phyloP scores from a whole-genome alignment of 2,113 vertebrate genomes.

The Neodon shergylaensis region DNA sequence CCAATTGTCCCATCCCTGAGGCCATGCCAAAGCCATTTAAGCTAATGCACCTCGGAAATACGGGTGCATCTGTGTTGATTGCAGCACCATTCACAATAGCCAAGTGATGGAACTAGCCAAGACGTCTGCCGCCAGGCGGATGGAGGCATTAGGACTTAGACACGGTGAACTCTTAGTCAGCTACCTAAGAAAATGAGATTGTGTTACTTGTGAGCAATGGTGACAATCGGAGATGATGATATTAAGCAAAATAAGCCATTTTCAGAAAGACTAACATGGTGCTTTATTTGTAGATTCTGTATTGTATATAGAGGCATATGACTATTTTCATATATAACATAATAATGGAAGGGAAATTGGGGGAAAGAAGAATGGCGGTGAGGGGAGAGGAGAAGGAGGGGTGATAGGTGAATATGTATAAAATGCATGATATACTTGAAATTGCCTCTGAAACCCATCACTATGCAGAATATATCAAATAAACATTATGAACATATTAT shows the following conservation, averaged over 20 bases:
- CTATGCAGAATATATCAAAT: neutral
- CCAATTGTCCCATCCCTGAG: neutral
- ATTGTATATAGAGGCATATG: neutral
- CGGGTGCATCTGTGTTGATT: neutral
- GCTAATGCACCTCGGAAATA: neutral
- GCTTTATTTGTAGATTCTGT: neutral
- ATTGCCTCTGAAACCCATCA: neutral
- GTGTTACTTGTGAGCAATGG: neutral
- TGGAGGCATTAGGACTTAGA: neutral
- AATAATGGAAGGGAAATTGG: neutral
- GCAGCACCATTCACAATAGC: neutral
- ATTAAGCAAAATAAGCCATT: neutral
- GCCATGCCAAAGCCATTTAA: no score
- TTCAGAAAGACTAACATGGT: neutral
- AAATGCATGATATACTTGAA: neutral
- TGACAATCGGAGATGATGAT: neutral
- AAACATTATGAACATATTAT: neutral
- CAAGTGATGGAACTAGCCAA: neutral
- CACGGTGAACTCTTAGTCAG: neutral
- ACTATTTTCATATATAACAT: neutral
- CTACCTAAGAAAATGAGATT: neutral
- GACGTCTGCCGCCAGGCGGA: neutral
- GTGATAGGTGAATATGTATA: neutral
- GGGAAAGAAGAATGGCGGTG: neutral
- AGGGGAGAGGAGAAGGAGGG: no score